Percentiles rank a stretch among this genome's conserved stretches.
Evolutionary conservation across 2,888 invertebrate genomes (phyloP).

Genomic region (Creontiades dilutus): DNA sequence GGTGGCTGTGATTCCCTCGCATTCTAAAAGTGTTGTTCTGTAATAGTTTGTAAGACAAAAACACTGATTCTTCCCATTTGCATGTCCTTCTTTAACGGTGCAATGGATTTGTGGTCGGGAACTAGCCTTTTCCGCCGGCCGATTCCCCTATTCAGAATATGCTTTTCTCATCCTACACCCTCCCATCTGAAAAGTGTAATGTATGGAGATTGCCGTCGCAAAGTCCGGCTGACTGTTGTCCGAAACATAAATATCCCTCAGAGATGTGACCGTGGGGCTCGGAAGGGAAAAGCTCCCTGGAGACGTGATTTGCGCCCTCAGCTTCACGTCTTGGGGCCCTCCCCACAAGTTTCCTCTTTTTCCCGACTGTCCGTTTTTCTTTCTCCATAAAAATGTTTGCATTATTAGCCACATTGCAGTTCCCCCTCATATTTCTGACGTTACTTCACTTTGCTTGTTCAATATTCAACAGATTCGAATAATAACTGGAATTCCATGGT

Average conservation of each 20-base stretch:
- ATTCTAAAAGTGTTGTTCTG: too few species aligned
- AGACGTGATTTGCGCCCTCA: conserved; percentile 46
- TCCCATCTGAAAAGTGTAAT: conserved; percentile 29
- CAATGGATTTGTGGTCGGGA: too few species aligned
- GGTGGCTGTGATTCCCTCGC: too few species aligned
- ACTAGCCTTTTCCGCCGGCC: not conserved
- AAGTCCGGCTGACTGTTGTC: conserved; percentile 48
- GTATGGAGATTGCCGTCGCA: conserved; percentile 53
- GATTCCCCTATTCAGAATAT: not conserved
- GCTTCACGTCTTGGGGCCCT: not conserved
- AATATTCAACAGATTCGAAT: too few species aligned
- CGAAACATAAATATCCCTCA: conserved; percentile 54
- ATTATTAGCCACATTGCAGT: conserved; percentile 12
- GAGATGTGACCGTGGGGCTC: not conserved
- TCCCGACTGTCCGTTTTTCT: not conserved
- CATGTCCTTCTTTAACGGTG: not conserved
- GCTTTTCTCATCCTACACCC: not conserved
- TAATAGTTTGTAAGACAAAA: too few species aligned
- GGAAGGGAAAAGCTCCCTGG: conserved; percentile 34
- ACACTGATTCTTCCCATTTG: too few species aligned
- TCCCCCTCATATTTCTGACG: too few species aligned
- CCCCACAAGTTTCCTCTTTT: not conserved
- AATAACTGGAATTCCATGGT: too few species aligned
- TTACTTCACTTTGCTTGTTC: too few species aligned
- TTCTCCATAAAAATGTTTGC: not conserved